A percentile compares a stretch with the other conserved stretches of the same genome.
These are phyloP conservation scores for Vanessa tameamea DNA, from an alignment of 1,140 invertebrate species.

Conservation along the genomic window DNA sequence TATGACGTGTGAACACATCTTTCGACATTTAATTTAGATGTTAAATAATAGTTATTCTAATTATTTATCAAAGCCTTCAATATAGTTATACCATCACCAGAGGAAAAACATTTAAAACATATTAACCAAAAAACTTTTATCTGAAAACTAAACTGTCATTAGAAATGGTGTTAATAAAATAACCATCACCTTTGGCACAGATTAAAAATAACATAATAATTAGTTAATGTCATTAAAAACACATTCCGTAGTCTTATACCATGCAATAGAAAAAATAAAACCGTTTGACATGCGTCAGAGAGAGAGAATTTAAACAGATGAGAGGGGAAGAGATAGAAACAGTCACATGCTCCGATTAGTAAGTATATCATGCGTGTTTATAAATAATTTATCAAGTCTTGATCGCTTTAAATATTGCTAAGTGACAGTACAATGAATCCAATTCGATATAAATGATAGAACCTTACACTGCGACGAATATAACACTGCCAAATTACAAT, in stretches of 20 bases:
- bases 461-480: conserved; percentile 23
- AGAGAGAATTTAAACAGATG: conserved; percentile 3
- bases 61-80: no score
- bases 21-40: no score
- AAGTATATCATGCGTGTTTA: conserved; percentile 28
- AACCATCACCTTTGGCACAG: no score
- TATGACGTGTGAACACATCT: no score
- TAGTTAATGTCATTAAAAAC: not conserved
- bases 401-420: conserved; percentile 66
- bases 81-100: no score
- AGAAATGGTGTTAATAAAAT: no score
- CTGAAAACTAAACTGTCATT: no score
- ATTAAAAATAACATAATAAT: not conserved
- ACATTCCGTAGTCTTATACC: not conserved
- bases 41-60: no score
- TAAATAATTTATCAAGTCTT: conserved; percentile 46
- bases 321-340: conserved; percentile 32
- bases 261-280: not conserved
- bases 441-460: conserved; percentile 38
- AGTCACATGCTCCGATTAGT: conserved; percentile 33
- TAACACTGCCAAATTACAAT: conserved; percentile 51
- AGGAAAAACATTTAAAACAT: no score
- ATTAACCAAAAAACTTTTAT: no score
- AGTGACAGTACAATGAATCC: conserved; percentile 41
- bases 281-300: conserved; percentile 15